Evolutionary conservation across 2,888 invertebrate genomes (phyloP).

Genomic region (Metallyticus violacea): DNA sequence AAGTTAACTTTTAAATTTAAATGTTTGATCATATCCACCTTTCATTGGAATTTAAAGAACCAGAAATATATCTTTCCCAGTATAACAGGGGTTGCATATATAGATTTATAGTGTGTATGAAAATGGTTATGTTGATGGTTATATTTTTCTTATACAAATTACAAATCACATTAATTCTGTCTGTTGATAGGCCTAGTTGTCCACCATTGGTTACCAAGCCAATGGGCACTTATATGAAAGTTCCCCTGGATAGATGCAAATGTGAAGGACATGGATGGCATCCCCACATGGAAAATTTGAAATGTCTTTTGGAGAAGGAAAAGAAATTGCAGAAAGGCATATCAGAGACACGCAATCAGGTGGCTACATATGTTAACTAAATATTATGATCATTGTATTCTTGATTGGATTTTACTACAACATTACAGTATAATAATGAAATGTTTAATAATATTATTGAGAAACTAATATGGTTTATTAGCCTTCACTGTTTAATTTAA

Average conservation of each 20-base stretch:
- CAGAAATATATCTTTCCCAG: too few relatives aligned
- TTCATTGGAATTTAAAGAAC: too few relatives aligned
- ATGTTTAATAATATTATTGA: too few relatives aligned
- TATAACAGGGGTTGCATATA: too few relatives aligned
- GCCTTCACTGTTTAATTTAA: too few relatives aligned
- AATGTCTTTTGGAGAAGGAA: slow-evolving; percentile 59
- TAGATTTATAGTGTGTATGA: too few relatives aligned
- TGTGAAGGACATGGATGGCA: slow-evolving; percentile 62
- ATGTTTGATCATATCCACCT: too few relatives aligned
- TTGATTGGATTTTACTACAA: background rate
- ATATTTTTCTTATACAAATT: too few relatives aligned
- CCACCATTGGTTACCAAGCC: slow-evolving; percentile 27
- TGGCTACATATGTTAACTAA: slow-evolving; percentile 36
- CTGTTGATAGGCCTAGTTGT: background rate
- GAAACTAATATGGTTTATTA: too few relatives aligned
- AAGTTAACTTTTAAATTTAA: too few relatives aligned
- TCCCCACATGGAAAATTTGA: slow-evolving; percentile 59
- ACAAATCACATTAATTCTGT: background rate
- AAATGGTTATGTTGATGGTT: too few relatives aligned
- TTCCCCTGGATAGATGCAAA: slow-evolving; percentile 47
- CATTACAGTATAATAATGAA: too few relatives aligned
- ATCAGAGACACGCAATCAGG: slow-evolving; percentile 51
- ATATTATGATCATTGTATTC: background rate
- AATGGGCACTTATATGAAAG: slow-evolving; percentile 5
- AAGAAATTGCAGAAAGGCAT: slow-evolving; percentile 57